Conservation (phyloP, 2,797 vertebrate genomes). For the Cyprinodon diabolis region DNA sequence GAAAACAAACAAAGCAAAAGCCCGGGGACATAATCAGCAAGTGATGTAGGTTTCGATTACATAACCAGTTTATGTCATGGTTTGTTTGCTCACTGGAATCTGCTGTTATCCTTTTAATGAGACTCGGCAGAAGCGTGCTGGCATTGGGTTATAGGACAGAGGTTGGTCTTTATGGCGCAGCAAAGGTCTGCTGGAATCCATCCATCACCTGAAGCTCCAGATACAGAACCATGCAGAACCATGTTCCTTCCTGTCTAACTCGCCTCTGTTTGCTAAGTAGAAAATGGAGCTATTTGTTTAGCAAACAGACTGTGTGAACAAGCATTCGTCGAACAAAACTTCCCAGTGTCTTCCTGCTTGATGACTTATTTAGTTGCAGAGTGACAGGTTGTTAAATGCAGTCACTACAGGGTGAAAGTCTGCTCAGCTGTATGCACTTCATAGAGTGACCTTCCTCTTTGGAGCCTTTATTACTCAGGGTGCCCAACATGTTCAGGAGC, state of each 20-base stretch:
- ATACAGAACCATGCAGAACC: constrained; percentile 1
- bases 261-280: constrained; percentile 2
- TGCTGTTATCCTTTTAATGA: constrained; percentile 48
- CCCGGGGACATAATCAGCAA: background rate
- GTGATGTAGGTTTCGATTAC: constrained; percentile 35
- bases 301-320: constrained; percentile 26
- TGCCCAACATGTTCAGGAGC: constrained; percentile 28
- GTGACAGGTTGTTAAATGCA: constrained; percentile 69
- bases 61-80: constrained; percentile 53
- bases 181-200: constrained; percentile 27
- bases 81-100: constrained; percentile 32
- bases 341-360: constrained; percentile 54
- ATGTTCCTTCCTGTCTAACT: constrained; percentile 20
- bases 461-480: constrained; percentile 18
- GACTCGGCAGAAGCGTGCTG: constrained; percentile 21
- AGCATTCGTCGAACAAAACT: constrained; percentile 45
- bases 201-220: constrained; percentile 21
- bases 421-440: constrained; percentile 43
- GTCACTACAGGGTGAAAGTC: constrained; percentile 69
- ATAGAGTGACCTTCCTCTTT: constrained; percentile 25
- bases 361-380: constrained; percentile 58
- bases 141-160: constrained; percentile 41
- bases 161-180: constrained; percentile 28
- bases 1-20: constrained; percentile 1
- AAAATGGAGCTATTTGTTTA: constrained; percentile 23